Base-by-base conservation (phyloP, 2,113 vertebrate species). In the Melospiza georgiana region DNA sequence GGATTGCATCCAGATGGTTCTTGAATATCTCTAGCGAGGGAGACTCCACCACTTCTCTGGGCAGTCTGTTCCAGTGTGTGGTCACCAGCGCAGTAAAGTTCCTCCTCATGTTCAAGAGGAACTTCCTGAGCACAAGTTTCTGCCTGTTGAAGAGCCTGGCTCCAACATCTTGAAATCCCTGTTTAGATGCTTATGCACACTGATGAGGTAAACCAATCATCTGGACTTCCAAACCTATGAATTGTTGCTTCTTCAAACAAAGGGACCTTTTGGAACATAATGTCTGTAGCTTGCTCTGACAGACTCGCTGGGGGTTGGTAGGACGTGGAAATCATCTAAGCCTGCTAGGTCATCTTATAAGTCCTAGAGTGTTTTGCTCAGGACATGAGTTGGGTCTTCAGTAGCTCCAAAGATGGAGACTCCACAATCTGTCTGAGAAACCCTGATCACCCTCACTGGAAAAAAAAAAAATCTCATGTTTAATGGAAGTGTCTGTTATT, bases 251-350 rank as follows among this genome's bases (percentile, higher is more conserved):
- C 43, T 48, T 79, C 6, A 41, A 61, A 39, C 3, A 0, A n/a
- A 19, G 33, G 74, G 10, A 48, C 2, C 5, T 58, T 62, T 33
- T 33, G 51, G 4, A 35, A 10, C 3, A 7, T 18, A 33, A 13
- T 17, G 20, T 19, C 22, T 10, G 19, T 41, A 66, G 22, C 65
- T 77, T 11, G 1, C 35, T n/a, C 30, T 71, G 4, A 22, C 31
- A 35, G 58, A 55, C 13, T 41, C 1, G 0, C 2, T 67, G n/a
- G 25, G 21, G 22, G 5, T 16, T 35, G 24, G 24, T 12, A 5
- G 72, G 31, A 11, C 6, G 23, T 61, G 51, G 77, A 73, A 20
- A 31, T 28, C 9, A 9, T 11, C 35, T 9, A 28, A 54, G 7
- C 23, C 57, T 80, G 52, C 55, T 54, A 27, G 17, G 15, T 48